Percentiles rank a stretch among this genome's conserved stretches.
phyloP scores from a whole-genome alignment of 2,113 vertebrate species.

The Xiphophorus couchianus region DNA sequence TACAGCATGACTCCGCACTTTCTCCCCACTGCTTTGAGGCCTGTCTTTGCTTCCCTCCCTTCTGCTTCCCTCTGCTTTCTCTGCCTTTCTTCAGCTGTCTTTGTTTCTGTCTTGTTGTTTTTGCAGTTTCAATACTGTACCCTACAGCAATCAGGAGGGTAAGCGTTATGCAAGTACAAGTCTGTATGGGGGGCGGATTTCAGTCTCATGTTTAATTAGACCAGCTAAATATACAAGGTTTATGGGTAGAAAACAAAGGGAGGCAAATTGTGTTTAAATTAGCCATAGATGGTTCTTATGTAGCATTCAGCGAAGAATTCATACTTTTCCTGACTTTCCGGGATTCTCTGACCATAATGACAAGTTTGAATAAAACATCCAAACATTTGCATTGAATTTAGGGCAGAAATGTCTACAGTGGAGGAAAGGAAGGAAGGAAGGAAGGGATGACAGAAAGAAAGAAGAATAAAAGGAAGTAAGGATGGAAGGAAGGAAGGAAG shows the following conservation, averaged over 20 bases:
- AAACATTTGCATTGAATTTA: too few relatives aligned
- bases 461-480: too few relatives aligned
- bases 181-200: conserved; percentile 39
- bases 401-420: too few relatives aligned
- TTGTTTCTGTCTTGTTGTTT: conserved; percentile 48
- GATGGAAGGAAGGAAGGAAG: too few relatives aligned
- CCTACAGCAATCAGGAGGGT: conserved; percentile 24
- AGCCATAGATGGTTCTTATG: background rate
- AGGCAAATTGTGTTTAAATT: conserved; percentile 19
- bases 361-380: too few relatives aligned
- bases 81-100: conserved; percentile 62
- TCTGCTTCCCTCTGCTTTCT: conserved; percentile 35
- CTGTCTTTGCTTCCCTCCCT: conserved; percentile 55
- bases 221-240: background rate
- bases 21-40: conserved; percentile 65
- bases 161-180: conserved; percentile 45
- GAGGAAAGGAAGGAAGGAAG: background rate
- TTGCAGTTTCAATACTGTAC: conserved; percentile 35
- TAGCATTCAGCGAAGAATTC: background rate
- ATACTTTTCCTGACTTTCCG: too few relatives aligned
- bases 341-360: too few relatives aligned
- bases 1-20: conserved; percentile 83
- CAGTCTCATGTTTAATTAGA: conserved; percentile 25
- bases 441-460: too few relatives aligned
- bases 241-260: background rate